Evolutionary conservation across 2,113 vertebrate species (phyloP).

Genomic region (Sardina pilchardus): DNA sequence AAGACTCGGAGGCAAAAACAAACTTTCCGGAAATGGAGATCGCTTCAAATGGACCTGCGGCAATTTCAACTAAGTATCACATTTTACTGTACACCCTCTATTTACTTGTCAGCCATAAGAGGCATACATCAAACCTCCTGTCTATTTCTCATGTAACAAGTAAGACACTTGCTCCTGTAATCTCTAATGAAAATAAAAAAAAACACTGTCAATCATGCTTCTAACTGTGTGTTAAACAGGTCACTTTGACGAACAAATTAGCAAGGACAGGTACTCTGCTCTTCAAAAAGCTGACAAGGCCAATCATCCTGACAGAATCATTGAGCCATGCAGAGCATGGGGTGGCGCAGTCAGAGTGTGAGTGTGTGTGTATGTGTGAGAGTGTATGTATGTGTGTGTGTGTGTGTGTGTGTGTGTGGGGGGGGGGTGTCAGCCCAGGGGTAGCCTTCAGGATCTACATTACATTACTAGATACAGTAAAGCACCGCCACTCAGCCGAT

Average conservation of each 20-base stretch:
- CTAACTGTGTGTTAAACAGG: neutral
- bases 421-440: neutral
- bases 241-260: neutral
- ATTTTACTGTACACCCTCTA: neutral
- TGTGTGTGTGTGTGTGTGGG: neutral
- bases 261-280: neutral
- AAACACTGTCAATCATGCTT: neutral
- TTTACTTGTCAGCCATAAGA: neutral
- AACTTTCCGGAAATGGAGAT: neutral
- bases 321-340: neutral
- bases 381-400: neutral
- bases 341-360: neutral
- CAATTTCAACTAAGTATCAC: neutral
- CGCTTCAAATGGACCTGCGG: neutral
- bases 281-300: neutral
- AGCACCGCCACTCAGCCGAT: slow-evolving; percentile 39
- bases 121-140: neutral
- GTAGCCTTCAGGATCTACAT: neutral
- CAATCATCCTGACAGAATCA: slow-evolving; percentile 6
- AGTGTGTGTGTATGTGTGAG: neutral
- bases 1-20: neutral
- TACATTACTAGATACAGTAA: slow-evolving; percentile 32
- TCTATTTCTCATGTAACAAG: neutral
- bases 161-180: neutral
- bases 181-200: slow-evolving; percentile 3